Percentiles rank a stretch among this genome's conserved stretches.
These are phyloP conservation scores for Struthidea cinerea DNA, from an alignment of 2,113 vertebrate species.

Conservation along the genomic window DNA sequence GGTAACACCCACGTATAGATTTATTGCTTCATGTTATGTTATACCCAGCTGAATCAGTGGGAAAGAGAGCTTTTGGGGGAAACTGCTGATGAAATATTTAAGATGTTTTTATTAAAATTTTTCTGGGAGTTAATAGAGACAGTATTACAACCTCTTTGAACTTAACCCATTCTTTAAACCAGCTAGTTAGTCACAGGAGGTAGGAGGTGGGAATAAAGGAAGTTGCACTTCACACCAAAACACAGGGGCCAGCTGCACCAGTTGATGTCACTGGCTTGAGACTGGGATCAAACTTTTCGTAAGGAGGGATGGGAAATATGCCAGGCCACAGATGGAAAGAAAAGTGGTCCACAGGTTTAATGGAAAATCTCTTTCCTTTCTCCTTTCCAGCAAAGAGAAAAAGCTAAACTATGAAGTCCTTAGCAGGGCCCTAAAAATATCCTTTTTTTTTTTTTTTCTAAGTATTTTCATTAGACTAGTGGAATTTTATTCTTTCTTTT, in stretches of 20 bases:
- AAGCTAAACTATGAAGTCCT: background rate
- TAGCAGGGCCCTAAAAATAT: background rate
- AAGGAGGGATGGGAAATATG: background rate
- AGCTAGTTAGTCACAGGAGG: background rate
- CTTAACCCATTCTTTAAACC: background rate
- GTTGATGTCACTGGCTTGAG: background rate
- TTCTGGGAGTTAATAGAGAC: background rate
- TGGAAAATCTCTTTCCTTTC: background rate
- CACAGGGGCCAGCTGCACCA: background rate
- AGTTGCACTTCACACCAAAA: background rate
- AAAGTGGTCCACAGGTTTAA: background rate
- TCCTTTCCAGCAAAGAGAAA: background rate
- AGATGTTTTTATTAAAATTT: slow-evolving; percentile 29
- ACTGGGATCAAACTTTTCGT: background rate
- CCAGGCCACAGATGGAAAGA: background rate
- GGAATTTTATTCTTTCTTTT: slow-evolving; percentile 1
- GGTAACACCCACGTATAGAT: background rate
- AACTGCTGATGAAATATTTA: slow-evolving; percentile 49
- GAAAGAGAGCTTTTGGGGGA: slow-evolving; percentile 28
- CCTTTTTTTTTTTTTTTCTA: background rate
- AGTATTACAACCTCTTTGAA: background rate
- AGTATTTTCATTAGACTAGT: slow-evolving; percentile 4
- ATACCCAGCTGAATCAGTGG: slow-evolving; percentile 4
- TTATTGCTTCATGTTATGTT: slow-evolving; percentile 15
- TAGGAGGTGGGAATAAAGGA: background rate